phyloP scores from a whole-genome alignment of 1,140 invertebrate species.

The Drosophila bocki region DNA sequence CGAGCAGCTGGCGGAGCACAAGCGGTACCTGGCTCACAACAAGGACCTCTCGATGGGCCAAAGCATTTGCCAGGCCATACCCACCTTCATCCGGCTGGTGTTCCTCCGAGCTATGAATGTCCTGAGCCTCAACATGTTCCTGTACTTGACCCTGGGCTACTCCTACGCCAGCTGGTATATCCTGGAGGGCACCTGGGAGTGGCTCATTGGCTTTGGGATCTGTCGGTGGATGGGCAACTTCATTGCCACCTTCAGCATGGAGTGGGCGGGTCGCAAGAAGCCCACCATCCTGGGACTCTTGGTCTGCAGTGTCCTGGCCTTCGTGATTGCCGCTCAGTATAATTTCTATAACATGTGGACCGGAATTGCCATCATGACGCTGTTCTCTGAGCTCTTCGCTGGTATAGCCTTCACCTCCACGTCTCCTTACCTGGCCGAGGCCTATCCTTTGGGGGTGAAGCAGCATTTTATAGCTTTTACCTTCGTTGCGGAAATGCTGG shows the following conservation, averaged over 20 bases:
- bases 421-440: slow-evolving; percentile 58
- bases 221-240: slow-evolving; percentile 39
- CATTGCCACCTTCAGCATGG: slow-evolving; percentile 41
- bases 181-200: background rate
- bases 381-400: slow-evolving; percentile 46
- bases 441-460: slow-evolving; percentile 61
- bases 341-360: background rate
- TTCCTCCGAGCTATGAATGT: slow-evolving; percentile 47
- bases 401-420: slow-evolving; percentile 55
- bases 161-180: background rate
- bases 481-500: slow-evolving; percentile 56
- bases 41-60: slow-evolving; percentile 33
- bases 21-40: slow-evolving; percentile 63
- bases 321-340: slow-evolving; percentile 40
- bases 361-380: slow-evolving; percentile 4
- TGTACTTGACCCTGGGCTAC: background rate
- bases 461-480: slow-evolving; percentile 59
- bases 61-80: slow-evolving; percentile 50
- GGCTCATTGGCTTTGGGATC: slow-evolving; percentile 21
- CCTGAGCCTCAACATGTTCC: slow-evolving; percentile 38
- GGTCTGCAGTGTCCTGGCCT: slow-evolving; percentile 29
- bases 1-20: slow-evolving; percentile 62
- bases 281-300: slow-evolving; percentile 48
- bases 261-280: slow-evolving; percentile 57
- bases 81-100: slow-evolving; percentile 27